phyloP scores from a whole-genome alignment of 2,113 vertebrate genomes.

The Ochotona princeps region DNA sequence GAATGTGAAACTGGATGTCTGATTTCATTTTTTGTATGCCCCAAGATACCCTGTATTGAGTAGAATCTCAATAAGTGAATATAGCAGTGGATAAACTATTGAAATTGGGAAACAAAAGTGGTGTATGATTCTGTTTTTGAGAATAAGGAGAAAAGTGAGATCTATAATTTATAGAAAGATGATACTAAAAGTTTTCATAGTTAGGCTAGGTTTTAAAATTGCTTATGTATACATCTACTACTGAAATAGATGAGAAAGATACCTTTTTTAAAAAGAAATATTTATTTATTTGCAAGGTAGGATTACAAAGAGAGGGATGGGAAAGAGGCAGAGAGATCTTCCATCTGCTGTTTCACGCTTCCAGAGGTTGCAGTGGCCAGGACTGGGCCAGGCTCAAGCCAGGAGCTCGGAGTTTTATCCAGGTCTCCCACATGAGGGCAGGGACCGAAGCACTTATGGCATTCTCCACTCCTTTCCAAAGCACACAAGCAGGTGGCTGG shows the following conservation, averaged over 20 bases:
- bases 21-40: not conserved
- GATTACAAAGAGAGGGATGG: too few relatives aligned
- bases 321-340: too few relatives aligned
- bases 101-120: not conserved
- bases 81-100: constrained; percentile 2
- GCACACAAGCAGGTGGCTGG: too few relatives aligned
- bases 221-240: not conserved
- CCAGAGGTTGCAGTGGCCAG: too few relatives aligned
- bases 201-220: constrained; percentile 30
- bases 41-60: constrained; percentile 4
- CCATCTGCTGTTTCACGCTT: too few relatives aligned
- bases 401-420: too few relatives aligned
- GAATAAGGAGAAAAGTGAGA: not conserved
- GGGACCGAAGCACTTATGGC: too few relatives aligned
- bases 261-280: not conserved
- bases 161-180: not conserved
- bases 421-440: too few relatives aligned
- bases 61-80: constrained; percentile 51
- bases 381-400: too few relatives aligned
- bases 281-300: too few relatives aligned
- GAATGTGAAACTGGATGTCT: not conserved
- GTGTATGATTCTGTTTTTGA: not conserved
- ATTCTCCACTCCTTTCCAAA: too few relatives aligned
- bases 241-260: not conserved
- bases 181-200: not conserved